Base-by-base conservation (phyloP, 2,888 invertebrate species). In the Dyspetes luteomarginatus region DNA sequence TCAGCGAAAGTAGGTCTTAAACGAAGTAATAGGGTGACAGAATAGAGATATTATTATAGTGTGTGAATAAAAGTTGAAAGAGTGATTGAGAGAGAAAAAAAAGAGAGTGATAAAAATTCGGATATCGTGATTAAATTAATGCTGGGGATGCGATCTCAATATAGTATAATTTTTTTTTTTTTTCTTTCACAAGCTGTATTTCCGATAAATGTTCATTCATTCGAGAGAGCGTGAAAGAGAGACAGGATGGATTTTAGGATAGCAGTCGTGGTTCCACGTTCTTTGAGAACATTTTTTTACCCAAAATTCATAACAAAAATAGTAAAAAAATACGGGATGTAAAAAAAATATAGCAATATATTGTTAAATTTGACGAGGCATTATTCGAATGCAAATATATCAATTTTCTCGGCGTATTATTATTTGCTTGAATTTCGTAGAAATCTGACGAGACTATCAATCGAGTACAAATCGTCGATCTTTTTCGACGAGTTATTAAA, bases 1-100 rank as follows among this genome's bases (percentile, higher is more conserved):
- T 89, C 87, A 90, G 89, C 89, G 86, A 87, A 89, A 83, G 64
- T 73, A 50, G 85, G 84, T 86, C 85, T 87, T 77, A 86, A 84
- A 85, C 85, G 84, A 86, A 79, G 68, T 28, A 78, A 68, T n/a
- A 43, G 52, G 64, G 73, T 55, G 56, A 81, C 28, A 62, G 41
- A 41, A 71, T 43, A 30, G 17, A 41, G 50, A 50, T 52, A 50
- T 58, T 48, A 30, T 58, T 30, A 30, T 71, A 72, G 22, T 48
- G 36, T 56, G 69, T 50, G 72, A 72, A 52, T 30, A 45, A 72
- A 71, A 75, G 69, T 75, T 55, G 41, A 48, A 60, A 72, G 67
- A 69, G 19, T 50, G 36, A 67, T 36, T 67, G 58, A 17, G 19
- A 41, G 15, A 68, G 19, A 69, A 17, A 58, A 15, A 58, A 17